A percentile compares a stretch with the other conserved stretches of the same genome.
phyloP scores from a whole-genome alignment of 2,797 vertebrate species.

The Enteromius treurensis region DNA sequence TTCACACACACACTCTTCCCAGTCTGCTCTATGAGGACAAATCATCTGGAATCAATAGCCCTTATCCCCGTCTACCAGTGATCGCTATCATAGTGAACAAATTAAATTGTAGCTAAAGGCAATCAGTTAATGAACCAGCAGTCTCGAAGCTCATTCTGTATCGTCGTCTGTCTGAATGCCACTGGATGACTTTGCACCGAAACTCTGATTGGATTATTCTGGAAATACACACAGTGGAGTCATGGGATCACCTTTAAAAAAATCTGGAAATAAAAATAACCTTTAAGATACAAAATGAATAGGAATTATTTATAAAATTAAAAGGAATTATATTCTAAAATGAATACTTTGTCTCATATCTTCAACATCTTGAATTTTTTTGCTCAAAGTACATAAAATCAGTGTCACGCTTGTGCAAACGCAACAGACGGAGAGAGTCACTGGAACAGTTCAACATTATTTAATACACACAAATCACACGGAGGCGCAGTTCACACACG shows the following conservation, averaged over 20 bases:
- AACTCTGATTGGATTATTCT: conserved; percentile 14
- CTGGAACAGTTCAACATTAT: no score
- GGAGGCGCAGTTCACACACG: no score
- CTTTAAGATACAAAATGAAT: background rate
- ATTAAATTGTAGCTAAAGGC: conserved; percentile 51
- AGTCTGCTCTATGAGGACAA: conserved; percentile 46
- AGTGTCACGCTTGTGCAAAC: no score
- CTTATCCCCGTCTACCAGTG: conserved; percentile 55
- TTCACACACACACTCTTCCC: conserved; percentile 1
- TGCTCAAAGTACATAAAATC: background rate
- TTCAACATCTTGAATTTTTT: background rate
- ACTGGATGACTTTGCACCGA: conserved; percentile 22
- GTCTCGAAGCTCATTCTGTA: conserved; percentile 31
- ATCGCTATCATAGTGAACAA: conserved; percentile 58
- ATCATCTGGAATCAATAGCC: conserved; percentile 61
- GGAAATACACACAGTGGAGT: background rate
- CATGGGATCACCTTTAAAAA: background rate
- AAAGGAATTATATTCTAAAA: background rate
- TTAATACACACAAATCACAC: no score
- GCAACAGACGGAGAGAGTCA: no score
- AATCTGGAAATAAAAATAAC: background rate
- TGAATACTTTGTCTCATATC: background rate
- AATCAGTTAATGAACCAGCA: conserved; percentile 51
- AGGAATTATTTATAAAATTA: background rate
- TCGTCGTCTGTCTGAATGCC: conserved; percentile 23